These are phyloP conservation scores for Propithecus perrieri DNA, from an alignment of 2,797 vertebrate species.

Conservation along the genomic window DNA sequence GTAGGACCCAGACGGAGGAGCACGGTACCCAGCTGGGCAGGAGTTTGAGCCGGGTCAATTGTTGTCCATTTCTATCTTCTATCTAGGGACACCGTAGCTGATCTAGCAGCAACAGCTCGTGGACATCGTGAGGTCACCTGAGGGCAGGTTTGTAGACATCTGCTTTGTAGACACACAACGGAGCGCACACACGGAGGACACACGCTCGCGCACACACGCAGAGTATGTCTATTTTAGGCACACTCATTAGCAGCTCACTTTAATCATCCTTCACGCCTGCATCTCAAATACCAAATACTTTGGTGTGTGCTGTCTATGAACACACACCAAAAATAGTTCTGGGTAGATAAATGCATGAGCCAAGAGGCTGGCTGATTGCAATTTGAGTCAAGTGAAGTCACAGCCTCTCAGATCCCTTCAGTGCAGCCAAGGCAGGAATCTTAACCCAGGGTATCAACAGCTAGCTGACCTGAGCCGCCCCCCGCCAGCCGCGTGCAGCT, in stretches of 20 bases:
- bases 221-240: slow-evolving; percentile 66
- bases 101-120: background rate
- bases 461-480: background rate
- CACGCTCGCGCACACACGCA: background rate
- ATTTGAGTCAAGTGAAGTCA: slow-evolving; percentile 46
- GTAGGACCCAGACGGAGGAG: background rate
- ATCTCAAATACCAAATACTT: slow-evolving; percentile 68
- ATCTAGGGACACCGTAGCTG: background rate
- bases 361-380: slow-evolving; percentile 62
- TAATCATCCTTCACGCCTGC: slow-evolving; percentile 73
- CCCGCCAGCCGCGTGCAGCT: background rate
- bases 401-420: slow-evolving; percentile 37
- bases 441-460: background rate
- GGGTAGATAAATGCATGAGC: background rate
- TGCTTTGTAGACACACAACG: background rate
- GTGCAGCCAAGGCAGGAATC: slow-evolving; percentile 29
- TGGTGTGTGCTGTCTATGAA: slow-evolving; percentile 72
- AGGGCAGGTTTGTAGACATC: slow-evolving; percentile 49
- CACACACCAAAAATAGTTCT: slow-evolving; percentile 74
- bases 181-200: background rate
- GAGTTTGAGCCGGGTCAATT: background rate
- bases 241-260: slow-evolving; percentile 74
- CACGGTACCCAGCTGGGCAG: background rate
- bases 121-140: slow-evolving; percentile 5
- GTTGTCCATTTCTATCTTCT: background rate